Evolutionary conservation across 2,888 invertebrate species (phyloP), one percentile per base, ranked within the genome.

Genomic region (Lasioglossum zephyrum): DNA sequence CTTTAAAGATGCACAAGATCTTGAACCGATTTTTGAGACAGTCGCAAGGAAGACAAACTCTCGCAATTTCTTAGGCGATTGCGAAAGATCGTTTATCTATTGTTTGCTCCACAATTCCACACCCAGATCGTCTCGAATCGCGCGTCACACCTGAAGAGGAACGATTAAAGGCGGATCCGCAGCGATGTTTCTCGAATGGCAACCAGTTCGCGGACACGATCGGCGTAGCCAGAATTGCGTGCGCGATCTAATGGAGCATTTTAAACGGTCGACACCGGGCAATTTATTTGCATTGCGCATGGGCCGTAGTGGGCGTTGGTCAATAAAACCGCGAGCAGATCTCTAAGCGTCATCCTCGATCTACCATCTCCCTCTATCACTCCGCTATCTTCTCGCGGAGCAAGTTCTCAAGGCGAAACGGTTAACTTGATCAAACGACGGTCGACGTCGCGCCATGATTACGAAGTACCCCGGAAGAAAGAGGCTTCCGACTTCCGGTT

Each of bases 201-300:
- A 77, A 87, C 82, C 79, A 69, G 82, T 87, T 87, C 75, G 84
- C 49, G 78, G 60, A 70, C 49, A 22, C 36, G 47, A 72, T 18
- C 36, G 66, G 63, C 22, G 53, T 44, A 70, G 78, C 5, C 47
- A 76, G 72, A 75, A 73, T 73, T 22, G 69, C 39, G 77, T 75
- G 81, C 69, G 73, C 69, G 76, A 72, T 72, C 60, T 78, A 73
- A 84, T 84, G 69, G 72, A 81, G 49, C n/a, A 49, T 74, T 75
- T 81, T 75, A 72, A 85, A 82, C 57, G 87, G 60, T 8, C 44
- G 69, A 53, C 77, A 80, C 76, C 63, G 82, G 84, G 74, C 84
- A 86, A 88, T 88, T 89, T 87, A 83, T 88, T 88, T 79, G 73
- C 83, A 70, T 73, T 66, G 77, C 87, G 87, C 88, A 90, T 77